Percentiles rank a stretch among this genome's conserved stretches.
Evolutionary conservation across 2,113 vertebrate genomes (phyloP).

Genomic region (Salminus brasiliensis): DNA sequence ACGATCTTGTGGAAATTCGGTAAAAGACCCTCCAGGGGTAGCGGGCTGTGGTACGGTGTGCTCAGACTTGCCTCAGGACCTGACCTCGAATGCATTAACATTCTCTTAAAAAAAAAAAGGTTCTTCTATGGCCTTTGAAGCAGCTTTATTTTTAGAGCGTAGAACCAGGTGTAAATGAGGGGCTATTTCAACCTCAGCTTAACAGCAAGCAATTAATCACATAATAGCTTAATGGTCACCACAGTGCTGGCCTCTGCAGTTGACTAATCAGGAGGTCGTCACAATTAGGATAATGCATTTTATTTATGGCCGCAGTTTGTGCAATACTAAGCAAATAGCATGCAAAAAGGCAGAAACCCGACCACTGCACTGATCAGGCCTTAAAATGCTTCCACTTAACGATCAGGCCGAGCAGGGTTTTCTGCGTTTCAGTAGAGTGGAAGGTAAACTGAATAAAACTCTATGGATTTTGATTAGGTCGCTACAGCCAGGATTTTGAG

Average conservation of each 20-base stretch:
- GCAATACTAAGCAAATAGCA: conserved; percentile 6
- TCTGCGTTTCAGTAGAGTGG: neutral
- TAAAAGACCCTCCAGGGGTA: neutral
- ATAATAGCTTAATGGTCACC: conserved; percentile 15
- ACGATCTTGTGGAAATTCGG: neutral
- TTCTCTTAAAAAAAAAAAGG: too few relatives aligned
- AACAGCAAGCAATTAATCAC: conserved; percentile 10
- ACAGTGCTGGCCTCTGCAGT: conserved; percentile 22
- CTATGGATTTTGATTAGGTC: neutral
- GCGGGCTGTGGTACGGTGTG: neutral
- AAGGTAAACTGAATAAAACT: neutral
- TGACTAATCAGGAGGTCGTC: conserved; percentile 39
- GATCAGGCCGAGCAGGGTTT: neutral
- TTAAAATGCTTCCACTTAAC: neutral
- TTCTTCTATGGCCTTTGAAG: too few relatives aligned
- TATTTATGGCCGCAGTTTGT: conserved; percentile 16
- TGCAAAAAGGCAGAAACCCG: neutral
- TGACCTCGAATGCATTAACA: neutral
- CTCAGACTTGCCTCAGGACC: neutral
- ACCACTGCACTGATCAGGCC: neutral
- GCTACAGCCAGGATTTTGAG: neutral
- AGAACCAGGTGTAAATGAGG: neutral
- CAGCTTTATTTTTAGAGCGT: too few relatives aligned
- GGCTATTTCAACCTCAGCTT: neutral
- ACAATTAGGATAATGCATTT: conserved; percentile 42